A percentile compares a stretch with the other conserved stretches of the same genome.
Evolutionary conservation across 2,113 vertebrate genomes (phyloP).

Genomic region (Spilogale gracilis): DNA sequence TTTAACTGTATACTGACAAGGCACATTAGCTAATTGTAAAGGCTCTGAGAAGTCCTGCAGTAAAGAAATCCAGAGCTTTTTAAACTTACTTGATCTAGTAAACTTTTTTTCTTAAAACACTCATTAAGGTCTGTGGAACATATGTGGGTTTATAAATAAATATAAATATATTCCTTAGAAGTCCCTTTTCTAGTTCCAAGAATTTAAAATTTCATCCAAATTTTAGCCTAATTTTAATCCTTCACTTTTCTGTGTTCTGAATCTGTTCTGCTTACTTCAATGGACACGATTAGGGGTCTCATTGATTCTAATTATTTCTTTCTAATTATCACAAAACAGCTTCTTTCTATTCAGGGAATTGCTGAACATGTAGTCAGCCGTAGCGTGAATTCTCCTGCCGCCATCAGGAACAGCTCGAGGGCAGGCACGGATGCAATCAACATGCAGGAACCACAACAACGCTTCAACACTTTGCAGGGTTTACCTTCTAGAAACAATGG

Average conservation of each 20-base stretch:
- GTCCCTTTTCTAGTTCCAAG: conserved; percentile 37
- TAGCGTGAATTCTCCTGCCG: neutral
- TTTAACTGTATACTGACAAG: neutral
- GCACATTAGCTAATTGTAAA: conserved; percentile 31
- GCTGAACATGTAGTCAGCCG: neutral
- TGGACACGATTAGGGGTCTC: conserved; percentile 39
- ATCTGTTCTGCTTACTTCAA: conserved; percentile 41
- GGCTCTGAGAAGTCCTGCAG: neutral
- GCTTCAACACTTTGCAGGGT: neutral
- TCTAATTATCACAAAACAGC: conserved; percentile 43
- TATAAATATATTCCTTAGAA: neutral
- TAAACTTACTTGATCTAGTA: conserved; percentile 47
- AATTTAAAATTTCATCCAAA: conserved; percentile 53
- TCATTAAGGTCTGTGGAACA: neutral
- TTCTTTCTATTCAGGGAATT: conserved; percentile 17
- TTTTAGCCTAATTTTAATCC: conserved; percentile 46
- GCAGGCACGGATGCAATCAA: neutral
- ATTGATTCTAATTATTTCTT: conserved; percentile 60
- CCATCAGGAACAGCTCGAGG: neutral
- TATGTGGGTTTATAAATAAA: neutral
- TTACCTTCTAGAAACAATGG: neutral
- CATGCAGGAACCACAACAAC: neutral
- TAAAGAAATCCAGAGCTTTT: conserved; percentile 24
- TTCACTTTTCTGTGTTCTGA: conserved; percentile 37
- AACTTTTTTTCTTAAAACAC: neutral